A percentile compares a stretch with the other conserved stretches of the same genome.
These are phyloP conservation scores for Pagetopsis macropterus DNA, from an alignment of 2,797 vertebrate genomes.

Conservation along the genomic window DNA sequence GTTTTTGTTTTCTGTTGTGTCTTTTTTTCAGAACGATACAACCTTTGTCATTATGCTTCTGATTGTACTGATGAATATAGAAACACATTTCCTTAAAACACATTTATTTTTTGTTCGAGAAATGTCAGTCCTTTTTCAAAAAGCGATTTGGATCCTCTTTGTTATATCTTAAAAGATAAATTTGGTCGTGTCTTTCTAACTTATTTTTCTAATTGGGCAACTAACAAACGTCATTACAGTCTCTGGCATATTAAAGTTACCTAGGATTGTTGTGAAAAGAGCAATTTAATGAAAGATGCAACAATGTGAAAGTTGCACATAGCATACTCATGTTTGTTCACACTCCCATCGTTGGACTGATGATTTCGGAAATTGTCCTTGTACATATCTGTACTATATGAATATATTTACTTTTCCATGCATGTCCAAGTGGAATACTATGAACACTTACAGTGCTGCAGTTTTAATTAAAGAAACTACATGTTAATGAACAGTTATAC, in stretches of 20 bases:
- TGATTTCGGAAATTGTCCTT: conserved; percentile 76
- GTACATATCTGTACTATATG: conserved; percentile 88
- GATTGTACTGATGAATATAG: conserved; percentile 78
- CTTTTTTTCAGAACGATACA: conserved; percentile 70
- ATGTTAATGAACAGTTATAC: conserved; percentile 58
- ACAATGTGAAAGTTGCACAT: conserved; percentile 65
- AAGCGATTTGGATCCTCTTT: conserved; percentile 33
- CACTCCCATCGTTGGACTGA: conserved; percentile 82
- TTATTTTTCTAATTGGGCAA: conserved; percentile 75
- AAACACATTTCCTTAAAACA: conserved; percentile 69
- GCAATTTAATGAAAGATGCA: conserved; percentile 62
- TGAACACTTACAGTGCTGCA: conserved; percentile 86
- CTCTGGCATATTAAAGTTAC: conserved; percentile 57
- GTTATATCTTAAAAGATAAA: conserved; percentile 49
- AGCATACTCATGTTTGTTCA: conserved; percentile 72
- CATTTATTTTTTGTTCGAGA: conserved; percentile 49
- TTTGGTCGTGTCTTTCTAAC: conserved; percentile 59
- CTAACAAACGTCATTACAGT: conserved; percentile 48
- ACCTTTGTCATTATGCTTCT: conserved; percentile 66
- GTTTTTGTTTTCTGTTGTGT: conserved; percentile 58
- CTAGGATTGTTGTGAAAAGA: conserved; percentile 61
- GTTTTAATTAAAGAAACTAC: conserved; percentile 87
- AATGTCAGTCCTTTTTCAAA: conserved; percentile 34
- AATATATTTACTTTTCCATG: conserved; percentile 90
- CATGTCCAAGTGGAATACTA: conserved; percentile 88